Evolutionary conservation across 2,888 invertebrate species (phyloP).

Genomic region (Lasioglossum figueresi): DNA sequence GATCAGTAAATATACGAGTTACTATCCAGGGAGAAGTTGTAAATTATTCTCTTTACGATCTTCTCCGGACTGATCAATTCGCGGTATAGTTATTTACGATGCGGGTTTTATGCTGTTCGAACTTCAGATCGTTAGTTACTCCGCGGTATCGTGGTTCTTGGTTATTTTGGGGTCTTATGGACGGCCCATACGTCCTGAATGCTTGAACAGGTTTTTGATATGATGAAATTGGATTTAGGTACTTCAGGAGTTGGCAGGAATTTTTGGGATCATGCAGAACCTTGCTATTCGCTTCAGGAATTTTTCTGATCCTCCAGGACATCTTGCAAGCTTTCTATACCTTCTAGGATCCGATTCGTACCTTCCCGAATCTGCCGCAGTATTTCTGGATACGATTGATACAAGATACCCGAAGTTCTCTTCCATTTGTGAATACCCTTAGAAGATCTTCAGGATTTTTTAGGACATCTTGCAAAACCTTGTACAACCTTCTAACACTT

Average conservation of each 20-base stretch:
- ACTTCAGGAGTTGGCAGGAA: neutral
- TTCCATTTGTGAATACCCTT: no score
- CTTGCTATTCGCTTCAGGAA: neutral
- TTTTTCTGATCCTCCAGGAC: neutral
- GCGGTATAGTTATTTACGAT: neutral
- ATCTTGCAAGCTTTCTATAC: neutral
- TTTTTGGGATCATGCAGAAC: neutral
- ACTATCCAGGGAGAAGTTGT: slow-evolving; percentile 6
- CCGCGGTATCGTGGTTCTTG: neutral
- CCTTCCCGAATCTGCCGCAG: no score
- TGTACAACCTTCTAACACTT: neutral
- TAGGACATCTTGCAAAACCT: neutral
- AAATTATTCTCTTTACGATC: slow-evolving; percentile 43
- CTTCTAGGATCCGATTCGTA: neutral
- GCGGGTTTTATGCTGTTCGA: neutral
- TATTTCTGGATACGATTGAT: no score
- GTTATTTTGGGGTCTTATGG: neutral
- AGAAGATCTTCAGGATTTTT: no score
- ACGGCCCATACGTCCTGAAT: no score
- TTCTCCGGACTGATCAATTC: neutral
- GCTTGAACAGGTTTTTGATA: neutral
- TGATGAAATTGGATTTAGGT: neutral
- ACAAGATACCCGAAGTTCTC: no score
- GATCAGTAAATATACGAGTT: no score
- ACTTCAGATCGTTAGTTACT: neutral